Evolutionary conservation across 2,797 vertebrate genomes (phyloP).

Genomic region (Enoplosus armatus): DNA sequence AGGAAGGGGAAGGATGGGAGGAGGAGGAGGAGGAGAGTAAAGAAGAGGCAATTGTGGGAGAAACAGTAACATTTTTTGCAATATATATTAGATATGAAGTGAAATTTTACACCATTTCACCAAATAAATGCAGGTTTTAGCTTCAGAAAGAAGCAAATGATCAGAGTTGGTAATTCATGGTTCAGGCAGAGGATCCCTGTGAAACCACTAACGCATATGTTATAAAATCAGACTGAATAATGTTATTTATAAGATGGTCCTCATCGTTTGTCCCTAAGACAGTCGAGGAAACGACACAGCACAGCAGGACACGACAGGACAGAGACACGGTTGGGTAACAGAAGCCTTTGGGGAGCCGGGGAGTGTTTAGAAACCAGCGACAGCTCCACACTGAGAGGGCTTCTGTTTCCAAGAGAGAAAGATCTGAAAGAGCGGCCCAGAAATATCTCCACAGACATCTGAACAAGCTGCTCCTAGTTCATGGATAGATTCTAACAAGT

Average conservation of each 20-base stretch:
- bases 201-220: background rate
- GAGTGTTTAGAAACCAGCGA: constrained; percentile 6
- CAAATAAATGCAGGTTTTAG: background rate
- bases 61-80: background rate
- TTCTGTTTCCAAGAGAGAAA: constrained; percentile 27
- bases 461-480: background rate
- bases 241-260: background rate
- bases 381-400: constrained; percentile 38
- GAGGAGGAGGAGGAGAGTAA: background rate
- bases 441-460: constrained; percentile 19
- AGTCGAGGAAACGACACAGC: background rate
- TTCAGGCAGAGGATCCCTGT: background rate
- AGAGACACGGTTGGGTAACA: background rate
- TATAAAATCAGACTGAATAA: background rate
- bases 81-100: background rate
- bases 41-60: rapidly evolving
- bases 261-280: background rate
- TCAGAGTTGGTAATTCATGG: background rate
- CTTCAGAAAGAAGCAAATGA: background rate
- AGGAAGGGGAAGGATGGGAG: background rate
- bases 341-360: background rate
- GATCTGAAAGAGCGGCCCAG: constrained; percentile 2
- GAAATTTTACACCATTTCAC: background rate
- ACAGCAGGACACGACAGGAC: background rate
- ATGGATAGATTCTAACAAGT: background rate